Base-by-base conservation (phyloP, 2,888 invertebrate species). In the Coecobrya sp. region DNA sequence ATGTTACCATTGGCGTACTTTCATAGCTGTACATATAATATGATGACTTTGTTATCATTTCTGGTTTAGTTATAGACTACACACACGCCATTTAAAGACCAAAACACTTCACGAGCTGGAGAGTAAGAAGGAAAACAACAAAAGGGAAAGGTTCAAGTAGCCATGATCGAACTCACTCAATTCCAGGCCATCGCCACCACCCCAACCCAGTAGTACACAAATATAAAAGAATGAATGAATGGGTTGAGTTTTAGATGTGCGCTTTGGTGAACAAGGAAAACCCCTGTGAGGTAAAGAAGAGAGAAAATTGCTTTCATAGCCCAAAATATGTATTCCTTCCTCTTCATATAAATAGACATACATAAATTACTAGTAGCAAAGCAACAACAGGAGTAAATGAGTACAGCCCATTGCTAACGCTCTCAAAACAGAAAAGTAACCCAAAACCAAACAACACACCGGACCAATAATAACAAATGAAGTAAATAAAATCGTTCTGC, bases 391-490 rank as follows among this genome's bases (percentile, higher is more conserved):
- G 19, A 55, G 5, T 19, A 4, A 13, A 55, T 55, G 55, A 55
- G 55, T 55, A 19, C n/a, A 16, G n/a, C 2, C 49, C 45, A 13
- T 62, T 36, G 62, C 79, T 62, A 65, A 62, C 5, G 16, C 42
- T 55, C 36, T 55, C 86, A 36, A 76, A 65, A 88, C 86, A 59
- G 73, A 73, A 88, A 45, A 45, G 42, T 62, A 79, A 88, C 70
- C 36, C 22, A 84, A 86, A 59, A 49, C 59, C 55, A 13, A 76
- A 65, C 27, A 70, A 36, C 68, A 36, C 25, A 27, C 65, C 13
- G 49, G 36, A 42, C 87, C 76, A 76, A 76, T 88, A 79, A 79
- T 82, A 89, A 70, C 70, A 36, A 79, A 76, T 87, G 76, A 73
- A 73, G 19, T 25, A 30, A 87, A 49, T 36, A 19, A 76, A 87